phyloP scores from a whole-genome alignment of 2,797 vertebrate species.

The Cheirogaleus major region DNA sequence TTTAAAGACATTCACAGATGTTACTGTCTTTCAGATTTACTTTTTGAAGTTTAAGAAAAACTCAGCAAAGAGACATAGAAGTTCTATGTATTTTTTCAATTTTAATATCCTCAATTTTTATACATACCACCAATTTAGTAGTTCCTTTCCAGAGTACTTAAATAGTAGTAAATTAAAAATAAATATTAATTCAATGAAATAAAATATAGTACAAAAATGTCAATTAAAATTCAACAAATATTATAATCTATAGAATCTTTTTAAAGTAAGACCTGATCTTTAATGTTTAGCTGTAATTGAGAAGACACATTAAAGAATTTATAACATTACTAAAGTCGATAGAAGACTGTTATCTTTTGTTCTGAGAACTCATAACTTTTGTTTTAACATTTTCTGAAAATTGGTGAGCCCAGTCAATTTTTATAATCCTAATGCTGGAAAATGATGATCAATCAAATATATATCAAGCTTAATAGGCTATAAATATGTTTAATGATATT shows the following conservation, averaged over 20 bases:
- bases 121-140: neutral
- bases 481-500: neutral
- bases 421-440: neutral
- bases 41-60: neutral
- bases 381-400: neutral
- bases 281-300: neutral
- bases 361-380: neutral
- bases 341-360: neutral
- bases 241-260: neutral
- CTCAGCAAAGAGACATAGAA: neutral
- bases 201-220: neutral
- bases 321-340: neutral
- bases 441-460: neutral
- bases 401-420: neutral
- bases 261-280: neutral
- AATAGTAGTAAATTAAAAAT: neutral
- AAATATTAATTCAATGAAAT: neutral
- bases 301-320: neutral
- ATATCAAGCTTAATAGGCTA: neutral
- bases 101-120: neutral
- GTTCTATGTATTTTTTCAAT: neutral
- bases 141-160: neutral
- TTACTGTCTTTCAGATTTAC: neutral
- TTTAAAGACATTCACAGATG: neutral
- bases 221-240: neutral